Base-by-base conservation (phyloP, 2,888 invertebrate genomes). In the Oegoconia quadripuncta region DNA sequence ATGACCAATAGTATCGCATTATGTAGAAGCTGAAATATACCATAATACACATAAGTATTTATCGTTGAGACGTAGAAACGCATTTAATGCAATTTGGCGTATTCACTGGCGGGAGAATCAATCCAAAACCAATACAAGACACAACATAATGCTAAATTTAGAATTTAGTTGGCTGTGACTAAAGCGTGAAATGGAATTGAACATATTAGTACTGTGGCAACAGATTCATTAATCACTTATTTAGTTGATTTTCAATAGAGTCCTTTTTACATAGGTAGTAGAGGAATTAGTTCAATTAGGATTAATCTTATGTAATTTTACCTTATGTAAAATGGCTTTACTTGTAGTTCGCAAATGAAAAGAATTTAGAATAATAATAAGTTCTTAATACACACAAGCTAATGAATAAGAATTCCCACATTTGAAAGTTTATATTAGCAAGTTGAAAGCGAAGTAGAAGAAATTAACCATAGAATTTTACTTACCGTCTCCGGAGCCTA, bases 51-150 rank as follows among this genome's bases (percentile, higher is more conserved):
- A 74, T 81, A 69, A 81, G 70, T 73, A 66, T 60, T 64, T 58
- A 52, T 52, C 55, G 50, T 55, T 45, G 51, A 48, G 48, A 53
- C 49, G 51, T 2, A 59, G 47, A 59, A 52, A 54, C 17, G 39
- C 16, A 34, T 25, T 11, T 3, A 11, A 34, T 14, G 27, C 48
- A 70, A 73, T 77, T 79, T 69, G 56, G 67, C 32, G 44, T 32
- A 37, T 48, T 38, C 46, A 50, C 49, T 46, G 47, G 44, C 47
- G 42, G 37, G 32, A 27, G 20, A 64, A 54, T 71, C 68, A 76
- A 84, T 81, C 76, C 77, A 79, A 74, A 83, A 87, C 88, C 88
- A 86, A 88, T 87, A 87, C 88, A 88, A 88, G 87, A 88, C 87
- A 87, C 87, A 88, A 86, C 88, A 84, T 78, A 55, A 63, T 71